Evolutionary conservation across 1,140 invertebrate genomes (phyloP).

Genomic region (Capitella teleta): DNA sequence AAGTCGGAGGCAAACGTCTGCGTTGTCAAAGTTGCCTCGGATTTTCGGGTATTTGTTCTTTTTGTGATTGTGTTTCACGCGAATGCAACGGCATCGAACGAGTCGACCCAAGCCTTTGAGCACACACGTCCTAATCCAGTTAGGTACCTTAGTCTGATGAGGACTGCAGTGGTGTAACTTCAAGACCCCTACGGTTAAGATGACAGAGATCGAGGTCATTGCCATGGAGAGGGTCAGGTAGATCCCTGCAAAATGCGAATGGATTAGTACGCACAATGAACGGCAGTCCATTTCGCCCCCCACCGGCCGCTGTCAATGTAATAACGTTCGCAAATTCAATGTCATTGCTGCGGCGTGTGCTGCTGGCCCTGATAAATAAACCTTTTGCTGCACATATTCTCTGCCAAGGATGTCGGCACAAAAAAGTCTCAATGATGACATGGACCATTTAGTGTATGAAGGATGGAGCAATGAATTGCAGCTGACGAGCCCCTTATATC

Average conservation of each 20-base stretch:
- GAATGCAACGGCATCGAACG: conserved; percentile 12
- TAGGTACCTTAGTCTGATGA: conserved; percentile 24
- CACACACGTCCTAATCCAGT: conserved; percentile 25
- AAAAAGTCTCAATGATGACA: neutral
- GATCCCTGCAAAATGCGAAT: conserved; percentile 26
- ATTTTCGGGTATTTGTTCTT: conserved; percentile 11
- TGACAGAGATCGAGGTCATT: conserved; percentile 39
- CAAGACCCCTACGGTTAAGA: conserved; percentile 39
- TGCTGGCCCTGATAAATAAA: neutral
- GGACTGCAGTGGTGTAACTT: conserved; percentile 37
- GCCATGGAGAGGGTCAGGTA: conserved; percentile 42
- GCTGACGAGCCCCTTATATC: neutral
- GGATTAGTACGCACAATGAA: neutral
- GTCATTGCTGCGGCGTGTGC: neutral
- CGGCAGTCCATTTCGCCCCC: neutral
- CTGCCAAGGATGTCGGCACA: no score
- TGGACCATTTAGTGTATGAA: neutral
- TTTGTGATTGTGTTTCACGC: conserved; percentile 7
- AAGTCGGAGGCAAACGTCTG: neutral
- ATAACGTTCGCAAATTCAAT: neutral
- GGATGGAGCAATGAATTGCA: neutral
- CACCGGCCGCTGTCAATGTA: neutral
- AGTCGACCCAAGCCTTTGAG: conserved; percentile 17
- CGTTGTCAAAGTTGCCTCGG: neutral
- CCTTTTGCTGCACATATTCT: no score